Conservation (phyloP, 2,113 vertebrate genomes). For the Glareola pratincola region DNA sequence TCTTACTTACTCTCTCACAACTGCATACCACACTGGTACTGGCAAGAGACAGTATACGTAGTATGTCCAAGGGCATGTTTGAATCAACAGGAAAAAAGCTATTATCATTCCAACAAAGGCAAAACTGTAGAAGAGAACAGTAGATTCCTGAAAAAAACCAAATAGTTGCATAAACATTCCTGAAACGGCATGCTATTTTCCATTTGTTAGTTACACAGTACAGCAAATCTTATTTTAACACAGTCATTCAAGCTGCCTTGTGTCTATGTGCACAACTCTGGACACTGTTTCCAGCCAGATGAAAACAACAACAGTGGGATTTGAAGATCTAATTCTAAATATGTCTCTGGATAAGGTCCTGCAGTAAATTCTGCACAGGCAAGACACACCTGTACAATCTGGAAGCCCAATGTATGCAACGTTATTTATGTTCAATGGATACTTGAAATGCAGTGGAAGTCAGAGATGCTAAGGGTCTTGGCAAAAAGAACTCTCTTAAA, state of each 20-base stretch:
- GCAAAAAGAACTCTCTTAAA: not conserved
- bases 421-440: not conserved
- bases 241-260: not conserved
- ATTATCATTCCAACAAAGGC: conserved; percentile 71
- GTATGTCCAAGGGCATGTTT: conserved; percentile 88
- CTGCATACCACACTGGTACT: conserved; percentile 88
- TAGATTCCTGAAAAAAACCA: conserved; percentile 74
- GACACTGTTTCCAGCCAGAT: not conserved
- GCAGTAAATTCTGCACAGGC: not conserved
- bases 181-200: not conserved
- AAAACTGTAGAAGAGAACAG: conserved; percentile 68
- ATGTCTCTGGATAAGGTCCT: not conserved
- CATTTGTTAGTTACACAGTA: not conserved
- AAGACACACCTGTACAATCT: not conserved
- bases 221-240: not conserved
- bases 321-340: not conserved
- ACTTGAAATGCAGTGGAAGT: not conserved
- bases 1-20: conserved; percentile 89
- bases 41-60: conserved; percentile 94
- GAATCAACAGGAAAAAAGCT: conserved; percentile 83
- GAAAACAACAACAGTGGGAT: not conserved
- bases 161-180: not conserved
- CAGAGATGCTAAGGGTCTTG: not conserved
- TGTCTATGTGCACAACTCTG: not conserved
- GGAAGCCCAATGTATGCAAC: not conserved